Evolutionary conservation across 2,797 vertebrate genomes (phyloP), one percentile per base, ranked within the genome.

Genomic region (Kryptopterus vitreolus): DNA sequence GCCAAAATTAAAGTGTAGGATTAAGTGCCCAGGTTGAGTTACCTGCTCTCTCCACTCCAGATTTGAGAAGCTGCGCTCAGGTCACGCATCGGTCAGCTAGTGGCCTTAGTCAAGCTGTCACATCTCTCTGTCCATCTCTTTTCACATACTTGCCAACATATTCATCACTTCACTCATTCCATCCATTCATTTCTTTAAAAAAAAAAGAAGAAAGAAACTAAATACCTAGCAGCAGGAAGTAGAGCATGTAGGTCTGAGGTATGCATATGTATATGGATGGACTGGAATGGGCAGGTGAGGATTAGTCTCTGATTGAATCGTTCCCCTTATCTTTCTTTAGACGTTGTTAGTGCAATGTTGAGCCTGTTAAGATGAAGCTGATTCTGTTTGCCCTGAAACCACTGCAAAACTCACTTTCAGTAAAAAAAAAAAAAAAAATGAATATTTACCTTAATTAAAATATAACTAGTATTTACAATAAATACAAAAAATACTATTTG

Each of bases 1-100:
- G 71, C 81, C 87, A 87, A 91, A 82, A 90, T 92, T 89, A 88
- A 84, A 78, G 63, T 59, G 35, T 78, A 78, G 90, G 91, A 91
- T 93, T 92, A 92, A 87, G 78, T 72, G 82, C 82, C 70, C 87
- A 88, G 90, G 91, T 91, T 87, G 85, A 85, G 87, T 91, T 88
- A 88, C 87, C 87, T 86, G 84, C 88, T 82, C 71, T 82, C 71
- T 77, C 68, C 88, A 84, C 82, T 76, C 79, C 66, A 83, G 77
- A 79, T 85, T 86, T 82, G 79, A 78, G 69, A 87, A 87, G 81
- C 82, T 80, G 68, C 57, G 77, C 83, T 65, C 65, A 84, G 88
- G 89, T 90, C 88, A 87, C 77, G 68, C 83, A 72, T 52, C 48
- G 83, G 86, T 89, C 88, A 90, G 77, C 82, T 76, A n/a, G 74